These are phyloP conservation scores for Notarius lentiginosus DNA, from an alignment of 2,113 vertebrate species.

Conservation along the genomic window DNA sequence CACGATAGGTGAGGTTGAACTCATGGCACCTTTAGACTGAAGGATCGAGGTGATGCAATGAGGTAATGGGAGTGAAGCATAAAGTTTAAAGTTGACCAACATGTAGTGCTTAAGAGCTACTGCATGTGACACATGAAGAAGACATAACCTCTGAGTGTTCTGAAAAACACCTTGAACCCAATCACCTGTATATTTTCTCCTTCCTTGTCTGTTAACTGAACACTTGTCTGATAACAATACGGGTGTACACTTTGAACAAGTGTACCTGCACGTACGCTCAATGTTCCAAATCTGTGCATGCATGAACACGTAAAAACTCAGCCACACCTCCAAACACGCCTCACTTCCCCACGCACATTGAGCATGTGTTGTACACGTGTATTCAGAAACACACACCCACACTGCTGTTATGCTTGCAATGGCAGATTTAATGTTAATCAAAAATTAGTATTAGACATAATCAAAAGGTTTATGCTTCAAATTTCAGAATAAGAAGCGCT, in stretches of 20 bases:
- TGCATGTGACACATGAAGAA: background rate
- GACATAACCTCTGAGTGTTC: background rate
- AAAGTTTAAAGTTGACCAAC: background rate
- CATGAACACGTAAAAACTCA: background rate
- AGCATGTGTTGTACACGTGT: background rate
- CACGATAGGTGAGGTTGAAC: background rate
- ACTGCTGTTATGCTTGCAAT: background rate
- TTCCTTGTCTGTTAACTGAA: background rate
- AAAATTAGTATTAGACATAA: too few relatives aligned
- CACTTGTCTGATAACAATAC: background rate
- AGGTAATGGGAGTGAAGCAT: background rate
- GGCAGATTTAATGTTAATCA: background rate
- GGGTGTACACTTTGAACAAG: background rate
- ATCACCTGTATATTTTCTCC: background rate
- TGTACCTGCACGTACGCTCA: background rate
- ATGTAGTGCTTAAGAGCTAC: background rate
- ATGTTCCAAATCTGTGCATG: background rate
- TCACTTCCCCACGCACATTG: background rate
- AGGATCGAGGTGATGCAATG: background rate
- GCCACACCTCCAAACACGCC: slow-evolving; percentile 24
- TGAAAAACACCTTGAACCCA: background rate
- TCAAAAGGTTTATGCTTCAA: too few relatives aligned
- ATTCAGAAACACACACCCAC: background rate
- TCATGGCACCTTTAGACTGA: background rate
- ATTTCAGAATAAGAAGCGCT: too few relatives aligned